Conservation (phyloP, 2,888 invertebrate species). For the Corbicula japonica region DNA sequence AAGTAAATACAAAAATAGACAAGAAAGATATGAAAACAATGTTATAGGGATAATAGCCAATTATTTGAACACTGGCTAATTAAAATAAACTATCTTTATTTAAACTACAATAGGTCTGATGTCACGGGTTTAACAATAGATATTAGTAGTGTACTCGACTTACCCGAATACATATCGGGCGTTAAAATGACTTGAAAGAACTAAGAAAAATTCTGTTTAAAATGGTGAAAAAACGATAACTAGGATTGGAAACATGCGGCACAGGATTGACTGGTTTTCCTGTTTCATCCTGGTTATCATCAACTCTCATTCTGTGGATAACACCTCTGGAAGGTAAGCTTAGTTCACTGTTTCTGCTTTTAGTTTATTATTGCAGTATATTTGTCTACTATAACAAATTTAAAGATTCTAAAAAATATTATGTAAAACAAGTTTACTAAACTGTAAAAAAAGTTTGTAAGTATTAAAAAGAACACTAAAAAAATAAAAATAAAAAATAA, state of each 20-base stretch:
- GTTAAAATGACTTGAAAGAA: conserved; percentile 28
- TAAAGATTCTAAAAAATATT: no score
- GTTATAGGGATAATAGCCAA: conserved; percentile 8
- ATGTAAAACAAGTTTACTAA: no score
- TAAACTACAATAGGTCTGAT: conserved; percentile 25
- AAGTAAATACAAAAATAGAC: conserved; percentile 20
- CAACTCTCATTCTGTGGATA: conserved; percentile 2
- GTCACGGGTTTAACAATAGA: conserved; percentile 22
- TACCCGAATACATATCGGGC: conserved; percentile 2
- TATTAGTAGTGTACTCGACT: conserved; percentile 16
- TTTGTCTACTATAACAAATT: no score
- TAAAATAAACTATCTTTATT: conserved; percentile 29
- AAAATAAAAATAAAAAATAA: no score
- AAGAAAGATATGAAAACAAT: conserved; percentile 4
- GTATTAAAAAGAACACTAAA: no score
- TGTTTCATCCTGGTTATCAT: conserved; percentile 5
- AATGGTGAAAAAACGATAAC: conserved; percentile 11
- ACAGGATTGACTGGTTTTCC: conserved; percentile 6
- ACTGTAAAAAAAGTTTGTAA: no score
- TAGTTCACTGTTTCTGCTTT: no score
- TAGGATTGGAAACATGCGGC: conserved; percentile 9
- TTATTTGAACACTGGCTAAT: conserved; percentile 10
- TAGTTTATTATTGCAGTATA: no score
- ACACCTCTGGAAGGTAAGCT: conserved; percentile 11
- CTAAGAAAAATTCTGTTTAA: conserved; percentile 19